These are phyloP conservation scores for Vanessa cardui DNA, from an alignment of 2,888 invertebrate genomes.

Conservation along the genomic window DNA sequence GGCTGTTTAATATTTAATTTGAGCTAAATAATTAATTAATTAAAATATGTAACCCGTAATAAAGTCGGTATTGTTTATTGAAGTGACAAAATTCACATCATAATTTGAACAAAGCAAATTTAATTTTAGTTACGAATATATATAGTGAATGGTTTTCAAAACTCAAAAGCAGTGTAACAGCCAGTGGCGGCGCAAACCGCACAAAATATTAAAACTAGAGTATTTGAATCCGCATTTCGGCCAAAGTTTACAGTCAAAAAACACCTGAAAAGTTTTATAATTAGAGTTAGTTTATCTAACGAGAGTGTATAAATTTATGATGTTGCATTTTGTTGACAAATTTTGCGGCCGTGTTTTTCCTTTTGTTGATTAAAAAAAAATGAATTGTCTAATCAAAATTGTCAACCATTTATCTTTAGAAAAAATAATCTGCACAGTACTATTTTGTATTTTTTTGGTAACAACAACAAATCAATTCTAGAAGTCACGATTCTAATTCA, in stretches of 20 bases:
- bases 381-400: too few relatives aligned
- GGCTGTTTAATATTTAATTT: too few relatives aligned
- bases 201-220: conserved; percentile 1
- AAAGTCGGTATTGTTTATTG: background rate
- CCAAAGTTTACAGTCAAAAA: conserved; percentile 14
- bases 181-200: background rate
- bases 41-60: background rate
- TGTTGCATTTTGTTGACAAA: background rate
- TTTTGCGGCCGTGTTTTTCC: too few relatives aligned
- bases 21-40: background rate
- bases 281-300: conserved; percentile 8
- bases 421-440: too few relatives aligned
- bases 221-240: background rate
- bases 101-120: background rate
- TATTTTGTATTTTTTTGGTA: too few relatives aligned
- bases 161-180: background rate
- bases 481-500: too few relatives aligned
- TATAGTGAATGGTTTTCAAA: background rate
- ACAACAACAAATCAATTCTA: too few relatives aligned
- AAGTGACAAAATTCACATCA: background rate
- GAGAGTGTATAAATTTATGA: background rate
- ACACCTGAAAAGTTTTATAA: conserved; percentile 19
- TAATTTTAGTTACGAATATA: background rate
- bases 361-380: too few relatives aligned
- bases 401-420: too few relatives aligned